Evolutionary conservation across 2,888 invertebrate genomes (phyloP).

Genomic region (Megastigmus dorsalis): DNA sequence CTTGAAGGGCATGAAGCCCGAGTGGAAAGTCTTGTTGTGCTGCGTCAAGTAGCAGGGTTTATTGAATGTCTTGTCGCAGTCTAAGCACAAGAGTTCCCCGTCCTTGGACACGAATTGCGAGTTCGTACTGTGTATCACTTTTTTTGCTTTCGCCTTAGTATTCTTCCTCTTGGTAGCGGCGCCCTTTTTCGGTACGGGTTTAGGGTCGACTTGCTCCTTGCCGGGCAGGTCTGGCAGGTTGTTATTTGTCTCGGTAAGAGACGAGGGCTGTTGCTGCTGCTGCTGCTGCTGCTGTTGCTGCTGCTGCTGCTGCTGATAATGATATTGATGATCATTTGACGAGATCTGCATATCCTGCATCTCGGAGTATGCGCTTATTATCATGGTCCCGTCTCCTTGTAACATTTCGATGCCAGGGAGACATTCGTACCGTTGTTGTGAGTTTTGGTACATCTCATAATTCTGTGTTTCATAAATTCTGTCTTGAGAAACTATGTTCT

Average conservation of each 20-base stretch:
- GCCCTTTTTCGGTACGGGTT: conserved; percentile 53
- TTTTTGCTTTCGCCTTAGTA: conserved; percentile 15
- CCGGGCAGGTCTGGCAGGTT: conserved; percentile 61
- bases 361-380: conserved; percentile 46
- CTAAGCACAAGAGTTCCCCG: conserved; percentile 81
- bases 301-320: conserved; percentile 59
- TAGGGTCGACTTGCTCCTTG: conserved; percentile 65
- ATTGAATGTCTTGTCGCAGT: conserved; percentile 90
- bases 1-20: conserved; percentile 89
- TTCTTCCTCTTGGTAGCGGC: background rate
- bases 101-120: conserved; percentile 66
- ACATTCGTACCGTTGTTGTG: conserved; percentile 66
- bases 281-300: conserved; percentile 61
- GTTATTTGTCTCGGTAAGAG: conserved; percentile 68
- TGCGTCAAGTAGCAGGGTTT: conserved; percentile 92
- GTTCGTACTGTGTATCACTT: conserved; percentile 66
- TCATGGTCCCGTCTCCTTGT: conserved; percentile 57
- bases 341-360: conserved; percentile 55
- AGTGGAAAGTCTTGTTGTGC: conserved; percentile 92
- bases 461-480: conserved; percentile 70
- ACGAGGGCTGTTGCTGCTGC: conserved; percentile 50
- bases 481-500: conserved; percentile 75
- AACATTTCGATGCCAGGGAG: conserved; percentile 57
- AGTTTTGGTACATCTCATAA: conserved; percentile 57
- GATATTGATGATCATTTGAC: conserved; percentile 48